Base-by-base conservation (phyloP, 2,888 invertebrate species). In the Willowsia nigromaculata region DNA sequence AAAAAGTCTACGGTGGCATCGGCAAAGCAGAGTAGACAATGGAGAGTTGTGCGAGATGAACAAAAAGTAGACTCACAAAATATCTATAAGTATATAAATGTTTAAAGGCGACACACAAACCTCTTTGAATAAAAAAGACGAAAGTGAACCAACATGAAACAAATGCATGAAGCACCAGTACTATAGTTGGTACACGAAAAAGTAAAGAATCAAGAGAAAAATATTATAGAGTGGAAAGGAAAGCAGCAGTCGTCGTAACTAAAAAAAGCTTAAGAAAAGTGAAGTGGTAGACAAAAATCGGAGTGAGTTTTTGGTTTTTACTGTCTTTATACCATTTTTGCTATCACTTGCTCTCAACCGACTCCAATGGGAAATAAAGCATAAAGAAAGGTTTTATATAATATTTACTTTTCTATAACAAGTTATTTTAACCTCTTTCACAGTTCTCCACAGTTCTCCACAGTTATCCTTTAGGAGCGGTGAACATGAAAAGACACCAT, bases 351-450 rank as follows among this genome's bases (percentile, higher is more conserved):
- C 37, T 25, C 68, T 68, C 7, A 43, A 30, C 0, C 25, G 15
- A 62, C 7, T 13, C 22, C 22, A 22, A 76, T n/a, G 37, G 59
- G 40, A 81, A 59, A 27, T 9, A 22, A 13, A 9, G 11, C 25
- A 5, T n/a, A 22, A 43, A 9, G 25, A 43, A 40, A 43, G 30
- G 71, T 25, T 43, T 25, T 40, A 6, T 22, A 37, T n/a, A n/a
- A n/a, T 25, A 22, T 68, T 68, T 68, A 9, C 25, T 71, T 43
- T 71, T 43, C 43, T 82, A 7, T 65, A 43, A 65, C 65, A 30
- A 65, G 50, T 65, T 82, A 82, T 82, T 82, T 82, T 81, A 81
- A 81, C 81, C 62, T 62, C 40, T 59, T 78, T 50, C 18, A 3
- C 5, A 59, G 18, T 18, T 18, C 18, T 18, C n/a, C n/a, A n/a